Base-by-base conservation (phyloP, 2,113 vertebrate genomes). In the Apteryx owenii region DNA sequence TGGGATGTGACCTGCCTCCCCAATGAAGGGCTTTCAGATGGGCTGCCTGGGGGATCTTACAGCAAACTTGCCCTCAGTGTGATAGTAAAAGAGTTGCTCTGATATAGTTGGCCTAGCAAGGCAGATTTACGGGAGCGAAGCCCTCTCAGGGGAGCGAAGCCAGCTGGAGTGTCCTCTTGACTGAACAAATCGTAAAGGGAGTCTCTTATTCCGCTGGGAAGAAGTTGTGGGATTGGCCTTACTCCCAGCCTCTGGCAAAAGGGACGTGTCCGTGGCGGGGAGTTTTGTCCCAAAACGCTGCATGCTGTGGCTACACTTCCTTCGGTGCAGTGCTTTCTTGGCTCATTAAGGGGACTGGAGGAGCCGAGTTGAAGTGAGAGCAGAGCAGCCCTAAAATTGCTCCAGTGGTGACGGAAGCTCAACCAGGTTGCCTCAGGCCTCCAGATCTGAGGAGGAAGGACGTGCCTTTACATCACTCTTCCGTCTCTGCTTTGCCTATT, bases 111-210 rank as follows among this genome's bases (percentile, higher is more conserved):
- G 54, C 23, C 54, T 68, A 85, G 92, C 62, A 50, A 54, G 75
- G 71, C 38, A 70, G 84, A 51, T 26, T 20, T 9, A 20, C 44
- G 9, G 56, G 28, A 83, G 50, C 4, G 2, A 94, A 89, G 51
- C 36, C 12, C 64, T 77, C 81, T 50, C 9, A 2, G 71, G 75
- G 85, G 84, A 94, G 23, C 0, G 1, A 29, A 88, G 96, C 97
- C 94, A 97, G 94, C 95, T 96, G 95, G 96, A 97, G 73, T 38
- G 79, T 88, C 73, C 85, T 86, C 94, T 90, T 86, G 90, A 94
- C 86, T 95, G 93, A 90, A 71, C 85, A 95, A 90, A 95, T 70
- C 5, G 1, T 77, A 36, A 95, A 95, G 89, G 75, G 66, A 87
- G 40, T 73, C 68, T 36, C 96, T 97, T 95, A 93, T 97, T 95